Evolutionary conservation across 2,113 vertebrate species (phyloP).

Genomic region (Hystrix cristata): DNA sequence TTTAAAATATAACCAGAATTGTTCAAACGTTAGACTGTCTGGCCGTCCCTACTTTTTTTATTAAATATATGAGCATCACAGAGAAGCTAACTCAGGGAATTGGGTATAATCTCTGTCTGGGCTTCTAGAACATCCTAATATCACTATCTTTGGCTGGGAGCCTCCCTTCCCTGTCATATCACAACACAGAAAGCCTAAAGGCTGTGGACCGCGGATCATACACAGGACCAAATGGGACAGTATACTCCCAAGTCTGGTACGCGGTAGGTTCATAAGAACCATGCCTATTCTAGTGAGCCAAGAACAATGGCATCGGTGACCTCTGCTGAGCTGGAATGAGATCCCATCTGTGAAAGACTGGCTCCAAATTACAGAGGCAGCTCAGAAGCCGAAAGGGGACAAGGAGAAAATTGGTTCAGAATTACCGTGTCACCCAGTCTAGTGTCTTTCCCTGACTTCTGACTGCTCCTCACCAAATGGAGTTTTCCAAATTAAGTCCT

Average conservation of each 20-base stretch:
- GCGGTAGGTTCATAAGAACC: neutral
- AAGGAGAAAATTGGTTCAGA: conserved; percentile 33
- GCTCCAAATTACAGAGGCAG: neutral
- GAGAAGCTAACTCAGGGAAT: neutral
- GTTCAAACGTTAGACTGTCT: conserved; percentile 63
- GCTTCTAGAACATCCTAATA: conserved; percentile 1
- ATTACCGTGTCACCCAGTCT: neutral
- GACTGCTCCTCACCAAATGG: neutral
- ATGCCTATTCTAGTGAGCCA: neutral
- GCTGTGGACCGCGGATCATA: neutral
- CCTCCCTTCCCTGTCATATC: neutral
- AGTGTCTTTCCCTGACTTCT: neutral
- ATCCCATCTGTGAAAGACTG: neutral
- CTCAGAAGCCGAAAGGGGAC: neutral
- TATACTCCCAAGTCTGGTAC: neutral
- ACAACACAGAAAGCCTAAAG: neutral
- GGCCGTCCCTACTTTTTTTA: conserved; percentile 36
- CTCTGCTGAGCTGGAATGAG: neutral
- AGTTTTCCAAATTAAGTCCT: conserved; percentile 41
- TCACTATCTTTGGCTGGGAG: neutral
- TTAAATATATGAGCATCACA: conserved; percentile 55
- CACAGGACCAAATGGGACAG: neutral
- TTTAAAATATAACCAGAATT: conserved; percentile 74
- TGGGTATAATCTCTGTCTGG: neutral
- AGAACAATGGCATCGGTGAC: neutral